Evolutionary conservation across 2,113 vertebrate species (phyloP).

Genomic region (Pitta sordida): DNA sequence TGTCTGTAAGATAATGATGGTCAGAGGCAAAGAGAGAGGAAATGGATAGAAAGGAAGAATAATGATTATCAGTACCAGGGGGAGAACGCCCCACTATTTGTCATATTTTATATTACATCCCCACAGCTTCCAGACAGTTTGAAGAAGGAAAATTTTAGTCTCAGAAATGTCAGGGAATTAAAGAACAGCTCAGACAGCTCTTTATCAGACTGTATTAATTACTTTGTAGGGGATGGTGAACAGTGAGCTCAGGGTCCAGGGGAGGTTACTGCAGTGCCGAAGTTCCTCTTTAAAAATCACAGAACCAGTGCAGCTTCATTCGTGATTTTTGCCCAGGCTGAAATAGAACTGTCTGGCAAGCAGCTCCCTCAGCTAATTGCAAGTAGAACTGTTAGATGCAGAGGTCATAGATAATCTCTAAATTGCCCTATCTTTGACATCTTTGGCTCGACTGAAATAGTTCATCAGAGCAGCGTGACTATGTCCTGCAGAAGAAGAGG

Average conservation of each 20-base stretch:
- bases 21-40: not conserved
- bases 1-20: not conserved
- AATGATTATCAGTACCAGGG: not conserved
- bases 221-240: not conserved
- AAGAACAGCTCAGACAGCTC: not conserved
- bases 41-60: not conserved
- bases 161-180: not conserved
- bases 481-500: not conserved
- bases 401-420: not conserved
- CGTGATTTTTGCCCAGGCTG: not conserved
- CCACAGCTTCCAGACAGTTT: not conserved
- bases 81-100: not conserved
- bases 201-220: not conserved
- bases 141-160: not conserved
- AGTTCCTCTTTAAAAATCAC: not conserved
- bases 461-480: not conserved
- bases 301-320: not conserved
- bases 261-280: not conserved
- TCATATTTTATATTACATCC: not conserved
- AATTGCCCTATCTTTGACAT: not conserved
- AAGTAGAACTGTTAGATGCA: not conserved
- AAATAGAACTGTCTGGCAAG: not conserved
- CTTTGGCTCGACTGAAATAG: not conserved
- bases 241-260: not conserved
- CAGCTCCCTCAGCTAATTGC: not conserved